phyloP scores from a whole-genome alignment of 2,797 vertebrate genomes.

The Lepidocolaptes lacrymiger region DNA sequence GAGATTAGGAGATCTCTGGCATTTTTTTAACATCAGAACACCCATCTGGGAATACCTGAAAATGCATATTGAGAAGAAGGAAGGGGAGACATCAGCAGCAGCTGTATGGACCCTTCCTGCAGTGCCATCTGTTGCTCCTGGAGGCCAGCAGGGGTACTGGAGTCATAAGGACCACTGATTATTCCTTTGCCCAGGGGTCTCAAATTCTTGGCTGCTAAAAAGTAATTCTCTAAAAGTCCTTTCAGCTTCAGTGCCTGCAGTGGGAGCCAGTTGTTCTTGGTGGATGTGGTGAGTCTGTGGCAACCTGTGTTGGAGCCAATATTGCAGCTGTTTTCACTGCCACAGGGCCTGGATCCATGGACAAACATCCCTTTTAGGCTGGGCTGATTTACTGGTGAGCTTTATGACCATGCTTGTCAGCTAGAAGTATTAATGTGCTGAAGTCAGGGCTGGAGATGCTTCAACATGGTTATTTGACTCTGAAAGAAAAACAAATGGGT shows the following conservation, averaged over 20 bases:
- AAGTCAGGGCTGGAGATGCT: slow-evolving; percentile 31
- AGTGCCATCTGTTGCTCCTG: accelerated
- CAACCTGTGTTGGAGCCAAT: neutral
- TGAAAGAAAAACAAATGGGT: neutral
- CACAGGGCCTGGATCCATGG: neutral
- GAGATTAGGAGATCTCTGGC: neutral
- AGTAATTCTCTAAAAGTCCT: neutral
- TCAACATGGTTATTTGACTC: neutral
- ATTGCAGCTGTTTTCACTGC: neutral
- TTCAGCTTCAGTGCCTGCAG: neutral
- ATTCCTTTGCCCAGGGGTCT: neutral
- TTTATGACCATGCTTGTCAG: slow-evolving; percentile 31
- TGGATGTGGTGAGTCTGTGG: neutral
- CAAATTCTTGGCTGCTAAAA: neutral
- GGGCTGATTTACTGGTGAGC: slow-evolving; percentile 36
- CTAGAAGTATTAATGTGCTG: slow-evolving; percentile 11
- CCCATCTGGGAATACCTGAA: neutral
- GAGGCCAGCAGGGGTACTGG: neutral
- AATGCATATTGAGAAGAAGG: neutral
- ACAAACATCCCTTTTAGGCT: neutral
- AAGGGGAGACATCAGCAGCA: neutral
- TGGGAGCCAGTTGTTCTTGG: neutral
- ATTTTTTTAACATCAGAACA: neutral
- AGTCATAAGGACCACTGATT: neutral
- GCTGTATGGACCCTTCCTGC: neutral